A percentile compares a stretch with the other conserved stretches of the same genome.
Conservation (phyloP, 2,797 vertebrate species). For the Antennarius maculatus region DNA sequence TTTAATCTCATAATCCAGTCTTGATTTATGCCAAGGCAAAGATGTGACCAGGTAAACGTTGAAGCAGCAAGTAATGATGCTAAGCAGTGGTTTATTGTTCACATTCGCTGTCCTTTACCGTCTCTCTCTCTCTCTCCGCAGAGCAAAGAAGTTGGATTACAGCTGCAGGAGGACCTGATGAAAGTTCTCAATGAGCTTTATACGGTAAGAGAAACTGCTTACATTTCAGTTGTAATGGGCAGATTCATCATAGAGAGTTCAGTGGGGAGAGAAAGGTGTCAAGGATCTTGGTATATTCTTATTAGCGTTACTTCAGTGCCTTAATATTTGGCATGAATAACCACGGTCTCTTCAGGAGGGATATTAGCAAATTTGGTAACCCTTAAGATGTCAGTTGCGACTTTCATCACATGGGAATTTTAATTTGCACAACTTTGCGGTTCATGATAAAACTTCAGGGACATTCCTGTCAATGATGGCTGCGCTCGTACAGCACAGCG, state of each 20-base stretch:
- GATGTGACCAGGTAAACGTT: constrained; percentile 11
- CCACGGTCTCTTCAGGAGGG: not conserved
- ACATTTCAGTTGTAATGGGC: not conserved
- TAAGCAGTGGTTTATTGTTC: constrained; percentile 15
- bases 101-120: constrained; percentile 16
- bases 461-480: not conserved
- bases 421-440: not conserved
- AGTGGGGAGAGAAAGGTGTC: not conserved
- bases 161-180: constrained; percentile 98
- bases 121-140: constrained; percentile 65
- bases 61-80: constrained; percentile 7
- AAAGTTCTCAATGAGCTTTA: constrained; percentile 98
- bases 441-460: not conserved
- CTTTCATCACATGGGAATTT: not conserved
- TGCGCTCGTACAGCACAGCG: not conserved
- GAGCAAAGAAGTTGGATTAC: constrained; percentile 98
- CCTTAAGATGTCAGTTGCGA: not conserved
- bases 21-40: constrained; percentile 37
- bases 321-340: not conserved
- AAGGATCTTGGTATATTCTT: not conserved
- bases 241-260: constrained; percentile 8
- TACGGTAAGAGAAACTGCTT: constrained; percentile 85
- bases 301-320: no score
- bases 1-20: constrained; percentile 32
- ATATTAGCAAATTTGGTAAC: not conserved